Evolutionary conservation across 1,140 invertebrate species (phyloP).

Genomic region (Trichonephila clavipes): DNA sequence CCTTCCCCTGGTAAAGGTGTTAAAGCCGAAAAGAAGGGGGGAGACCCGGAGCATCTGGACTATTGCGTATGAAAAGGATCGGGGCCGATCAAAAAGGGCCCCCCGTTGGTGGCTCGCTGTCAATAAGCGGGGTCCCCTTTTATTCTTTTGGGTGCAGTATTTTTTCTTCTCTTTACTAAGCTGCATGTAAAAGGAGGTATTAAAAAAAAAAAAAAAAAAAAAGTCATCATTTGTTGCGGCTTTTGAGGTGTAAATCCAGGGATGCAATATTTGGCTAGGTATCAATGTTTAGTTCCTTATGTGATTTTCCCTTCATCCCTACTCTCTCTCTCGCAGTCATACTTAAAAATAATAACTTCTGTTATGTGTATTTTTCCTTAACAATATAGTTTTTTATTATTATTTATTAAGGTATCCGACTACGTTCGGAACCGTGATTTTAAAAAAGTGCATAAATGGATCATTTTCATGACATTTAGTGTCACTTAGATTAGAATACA

Average conservation of each 20-base stretch:
- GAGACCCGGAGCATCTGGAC: slow-evolving; percentile 41
- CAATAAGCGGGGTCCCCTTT: slow-evolving; percentile 52
- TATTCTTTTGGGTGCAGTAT: not conserved
- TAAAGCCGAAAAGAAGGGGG: not conserved
- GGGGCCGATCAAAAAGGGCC: slow-evolving; percentile 49
- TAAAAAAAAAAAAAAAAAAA: slow-evolving; percentile 1
- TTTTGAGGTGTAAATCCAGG: slow-evolving; percentile 55
- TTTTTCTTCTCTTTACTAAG: slow-evolving; percentile 19
- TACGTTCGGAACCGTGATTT: too few relatives aligned
- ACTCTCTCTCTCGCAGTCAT: too few relatives aligned
- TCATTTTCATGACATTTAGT: too few relatives aligned
- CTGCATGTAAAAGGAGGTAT: slow-evolving; percentile 36
- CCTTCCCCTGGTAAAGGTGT: not conserved
- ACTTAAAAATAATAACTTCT: too few relatives aligned
- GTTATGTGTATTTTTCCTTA: too few relatives aligned
- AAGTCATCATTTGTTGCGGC: slow-evolving; percentile 61
- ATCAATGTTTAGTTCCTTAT: too few relatives aligned
- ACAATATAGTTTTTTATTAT: too few relatives aligned
- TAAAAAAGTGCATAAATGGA: too few relatives aligned
- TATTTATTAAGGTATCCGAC: too few relatives aligned
- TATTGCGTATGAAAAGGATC: slow-evolving; percentile 34
- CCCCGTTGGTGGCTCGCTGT: slow-evolving; percentile 51
- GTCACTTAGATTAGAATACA: too few relatives aligned
- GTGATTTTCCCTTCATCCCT: too few relatives aligned
- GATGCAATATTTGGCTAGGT: slow-evolving; percentile 12